A percentile compares a stretch with the other conserved stretches of the same genome.
phyloP scores from a whole-genome alignment of 1,140 invertebrate genomes.

The Zeugodacus cucurbitae region DNA sequence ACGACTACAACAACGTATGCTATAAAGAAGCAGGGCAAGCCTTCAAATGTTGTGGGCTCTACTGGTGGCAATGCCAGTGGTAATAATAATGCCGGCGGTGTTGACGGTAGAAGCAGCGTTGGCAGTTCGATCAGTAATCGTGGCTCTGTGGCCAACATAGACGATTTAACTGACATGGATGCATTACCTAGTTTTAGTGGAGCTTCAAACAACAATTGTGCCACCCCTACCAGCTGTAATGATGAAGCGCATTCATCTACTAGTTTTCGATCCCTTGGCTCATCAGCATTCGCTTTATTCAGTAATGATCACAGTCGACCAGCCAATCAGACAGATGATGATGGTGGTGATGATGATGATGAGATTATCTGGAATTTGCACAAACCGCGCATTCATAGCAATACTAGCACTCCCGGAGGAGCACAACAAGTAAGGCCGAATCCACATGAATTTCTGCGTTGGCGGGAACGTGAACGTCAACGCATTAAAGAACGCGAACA shows the following conservation, averaged over 20 bases:
- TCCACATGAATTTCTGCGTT: constrained; percentile 19
- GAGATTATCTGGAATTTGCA: constrained; percentile 28
- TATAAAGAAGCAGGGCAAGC: constrained; percentile 52
- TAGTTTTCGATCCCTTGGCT: not conserved
- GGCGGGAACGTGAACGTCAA: constrained; percentile 11
- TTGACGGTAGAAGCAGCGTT: not conserved
- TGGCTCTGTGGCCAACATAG: not conserved
- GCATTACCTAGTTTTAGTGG: constrained; percentile 30
- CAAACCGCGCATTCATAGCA: not conserved
- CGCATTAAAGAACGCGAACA: constrained; percentile 12
- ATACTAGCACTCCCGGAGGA: not conserved
- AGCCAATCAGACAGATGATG: not conserved
- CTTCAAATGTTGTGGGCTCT: constrained; percentile 38
- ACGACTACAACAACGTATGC: constrained; percentile 61
- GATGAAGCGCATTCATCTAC: constrained; percentile 40
- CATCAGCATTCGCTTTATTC: not conserved
- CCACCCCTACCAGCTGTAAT: not conserved
- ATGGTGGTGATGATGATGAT: constrained; percentile 28
- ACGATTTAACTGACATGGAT: not conserved
- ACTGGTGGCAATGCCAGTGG: not conserved
- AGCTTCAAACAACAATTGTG: constrained; percentile 18
- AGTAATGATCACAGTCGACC: not conserved
- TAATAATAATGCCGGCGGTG: not conserved
- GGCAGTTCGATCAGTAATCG: constrained; percentile 9
- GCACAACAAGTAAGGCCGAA: not conserved